phyloP scores from a whole-genome alignment of 1,140 invertebrate species.

The Leptoteleia sp. region DNA sequence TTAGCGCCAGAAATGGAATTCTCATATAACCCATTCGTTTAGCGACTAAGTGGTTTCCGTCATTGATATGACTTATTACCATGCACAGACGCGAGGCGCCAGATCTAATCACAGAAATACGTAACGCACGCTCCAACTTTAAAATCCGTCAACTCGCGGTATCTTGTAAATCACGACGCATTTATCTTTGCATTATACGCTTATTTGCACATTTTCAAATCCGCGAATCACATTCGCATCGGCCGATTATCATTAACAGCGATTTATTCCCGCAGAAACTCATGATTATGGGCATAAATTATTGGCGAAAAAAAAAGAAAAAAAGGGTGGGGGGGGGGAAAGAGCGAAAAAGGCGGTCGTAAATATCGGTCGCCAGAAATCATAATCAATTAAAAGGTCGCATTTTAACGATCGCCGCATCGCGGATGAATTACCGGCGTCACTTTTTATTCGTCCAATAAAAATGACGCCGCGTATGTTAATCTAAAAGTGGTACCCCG shows the following conservation, averaged over 20 bases:
- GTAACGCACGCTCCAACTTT: slow-evolving; percentile 55
- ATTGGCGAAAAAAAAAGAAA: too few species aligned
- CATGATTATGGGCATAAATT: slow-evolving; percentile 22
- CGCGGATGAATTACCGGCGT: too few species aligned
- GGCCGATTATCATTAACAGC: slow-evolving; percentile 57
- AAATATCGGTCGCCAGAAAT: too few species aligned
- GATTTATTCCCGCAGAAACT: slow-evolving; percentile 53
- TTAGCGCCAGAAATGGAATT: slow-evolving; percentile 56
- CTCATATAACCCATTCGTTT: slow-evolving; percentile 64
- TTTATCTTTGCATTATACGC: slow-evolving; percentile 55
- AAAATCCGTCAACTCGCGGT: slow-evolving; percentile 46
- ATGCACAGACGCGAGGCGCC: slow-evolving; percentile 64
- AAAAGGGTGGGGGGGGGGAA: too few species aligned
- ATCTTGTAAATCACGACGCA: slow-evolving; percentile 53
- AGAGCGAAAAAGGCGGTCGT: too few species aligned
- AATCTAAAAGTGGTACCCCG: too few species aligned
- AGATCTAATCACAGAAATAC: slow-evolving; percentile 64
- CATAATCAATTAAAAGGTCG: too few species aligned
- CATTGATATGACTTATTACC: slow-evolving; percentile 67
- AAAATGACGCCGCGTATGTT: too few species aligned
- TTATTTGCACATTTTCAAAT: slow-evolving; percentile 47
- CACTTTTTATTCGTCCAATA: too few species aligned
- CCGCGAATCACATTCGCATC: slow-evolving; percentile 46
- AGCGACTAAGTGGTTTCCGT: slow-evolving; percentile 55
- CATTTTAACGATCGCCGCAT: too few species aligned